phyloP scores from a whole-genome alignment of 2,888 invertebrate species.

The Andrena bicolor region DNA sequence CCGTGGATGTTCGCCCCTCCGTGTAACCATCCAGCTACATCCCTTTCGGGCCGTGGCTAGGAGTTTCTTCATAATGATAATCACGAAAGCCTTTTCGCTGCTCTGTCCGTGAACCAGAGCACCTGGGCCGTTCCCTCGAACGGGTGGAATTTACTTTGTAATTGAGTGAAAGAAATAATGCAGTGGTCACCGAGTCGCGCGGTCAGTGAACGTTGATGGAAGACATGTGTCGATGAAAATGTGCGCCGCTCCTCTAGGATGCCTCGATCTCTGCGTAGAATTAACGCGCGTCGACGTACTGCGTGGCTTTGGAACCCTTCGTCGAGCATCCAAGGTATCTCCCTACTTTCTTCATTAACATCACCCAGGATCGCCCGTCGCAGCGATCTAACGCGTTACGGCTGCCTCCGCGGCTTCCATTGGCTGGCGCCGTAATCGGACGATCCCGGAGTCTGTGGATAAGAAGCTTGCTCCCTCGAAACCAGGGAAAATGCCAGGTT shows the following conservation, averaged over 20 bases:
- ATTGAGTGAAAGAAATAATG: constrained; percentile 3
- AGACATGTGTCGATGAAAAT: constrained; percentile 47
- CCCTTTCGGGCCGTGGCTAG: no score
- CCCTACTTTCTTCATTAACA: constrained; percentile 47
- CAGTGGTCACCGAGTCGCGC: neutral
- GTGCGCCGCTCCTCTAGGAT: constrained; percentile 33
- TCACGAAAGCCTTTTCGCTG: neutral
- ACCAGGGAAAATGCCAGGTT: no score
- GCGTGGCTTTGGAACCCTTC: constrained; percentile 33
- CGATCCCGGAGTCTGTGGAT: neutral
- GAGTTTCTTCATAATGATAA: no score
- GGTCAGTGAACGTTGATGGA: constrained; percentile 34
- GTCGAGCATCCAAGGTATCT: constrained; percentile 49
- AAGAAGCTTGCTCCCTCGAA: no score
- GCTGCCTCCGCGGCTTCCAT: neutral
- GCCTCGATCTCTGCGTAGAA: constrained; percentile 25
- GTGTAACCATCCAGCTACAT: no score
- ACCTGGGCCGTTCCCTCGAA: neutral
- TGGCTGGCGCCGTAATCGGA: neutral
- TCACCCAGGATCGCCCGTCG: neutral
- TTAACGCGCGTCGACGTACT: constrained; percentile 36
- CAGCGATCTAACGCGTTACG: neutral
- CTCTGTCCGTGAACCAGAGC: neutral
- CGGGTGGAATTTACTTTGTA: neutral
- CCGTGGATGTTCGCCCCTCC: no score